Evolutionary conservation across 2,888 invertebrate species (phyloP), one percentile per base, ranked within the genome.

Genomic region (Bedellia somnulentella): DNA sequence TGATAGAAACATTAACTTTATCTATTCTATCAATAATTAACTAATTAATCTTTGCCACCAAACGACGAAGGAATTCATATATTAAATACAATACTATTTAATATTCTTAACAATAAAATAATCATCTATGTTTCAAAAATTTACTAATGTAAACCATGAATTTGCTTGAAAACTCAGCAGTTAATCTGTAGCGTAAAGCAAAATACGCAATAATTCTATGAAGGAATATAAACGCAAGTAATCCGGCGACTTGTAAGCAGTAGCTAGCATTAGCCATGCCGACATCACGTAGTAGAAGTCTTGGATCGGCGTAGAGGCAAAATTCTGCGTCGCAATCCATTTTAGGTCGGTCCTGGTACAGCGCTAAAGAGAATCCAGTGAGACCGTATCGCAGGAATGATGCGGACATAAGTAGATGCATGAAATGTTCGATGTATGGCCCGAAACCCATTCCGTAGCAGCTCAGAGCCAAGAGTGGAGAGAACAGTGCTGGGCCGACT

Each of bases 371-470:
- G 42, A 63, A 80, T 27, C 86, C 87, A 5, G 83, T 79, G 31
- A 88, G 70, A 1, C 85, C 82, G 47, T 83, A 87, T 29, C 88
- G 79, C 11, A 88, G 67, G 50, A 82, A 89, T 1, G 81, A 81
- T 2, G 64, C 46, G 0, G 73, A 62, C 80, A 83, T 82, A 0
- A 83, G 44, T 0, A 66, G 47, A 36, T 52, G 60, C 81, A 82
- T 82, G 12, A 56, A 41, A 1, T 63, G 51, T 50, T 80, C 79
- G 15, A 83, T 79, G 35, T 44, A 47, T 2, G 63, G 54, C 1
- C 80, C 80, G 40, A 80, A 83, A 6, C 83, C 83, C 77, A 83
- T 79, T 2, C 83, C 83, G 42, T 83, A 82, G 37, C 81, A 78
- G 25, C 79, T 68, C 1, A 84, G 45, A 1, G 78, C 79, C 2